These are phyloP conservation scores for Sus cebifrons DNA, from an alignment of 2,797 vertebrate genomes.

Conservation along the genomic window DNA sequence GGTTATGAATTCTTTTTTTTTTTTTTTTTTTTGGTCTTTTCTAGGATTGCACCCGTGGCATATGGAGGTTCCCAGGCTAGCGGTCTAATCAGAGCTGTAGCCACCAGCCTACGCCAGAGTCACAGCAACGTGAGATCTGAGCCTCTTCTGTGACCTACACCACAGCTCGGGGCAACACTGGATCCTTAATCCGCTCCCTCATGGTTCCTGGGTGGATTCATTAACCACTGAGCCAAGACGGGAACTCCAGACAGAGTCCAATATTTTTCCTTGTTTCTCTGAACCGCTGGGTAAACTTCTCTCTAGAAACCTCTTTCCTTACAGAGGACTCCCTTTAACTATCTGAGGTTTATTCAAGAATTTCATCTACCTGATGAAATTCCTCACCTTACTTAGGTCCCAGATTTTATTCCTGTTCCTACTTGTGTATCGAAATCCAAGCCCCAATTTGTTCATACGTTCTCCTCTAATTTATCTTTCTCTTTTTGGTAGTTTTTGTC, in stretches of 20 bases:
- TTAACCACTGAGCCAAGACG: too few relatives aligned
- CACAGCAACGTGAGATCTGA: too few relatives aligned
- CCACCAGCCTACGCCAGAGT: too few relatives aligned
- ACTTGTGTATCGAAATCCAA: not conserved
- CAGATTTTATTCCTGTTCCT: not conserved
- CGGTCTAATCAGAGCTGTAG: too few relatives aligned
- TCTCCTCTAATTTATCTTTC: not conserved
- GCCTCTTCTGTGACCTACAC: too few relatives aligned
- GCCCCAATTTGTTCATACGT: not conserved
- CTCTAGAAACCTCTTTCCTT: not conserved
- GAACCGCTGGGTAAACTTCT: not conserved
- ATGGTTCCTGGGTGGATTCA: too few relatives aligned
- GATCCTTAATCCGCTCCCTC: too few relatives aligned
- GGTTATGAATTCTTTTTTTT: not conserved
- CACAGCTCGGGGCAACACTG: too few relatives aligned
- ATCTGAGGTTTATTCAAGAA: not conserved
- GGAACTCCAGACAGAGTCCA: not conserved
- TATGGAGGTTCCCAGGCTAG: too few relatives aligned
- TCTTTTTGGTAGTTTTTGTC: not conserved
- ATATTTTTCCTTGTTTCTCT: not conserved
- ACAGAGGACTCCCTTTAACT: not conserved
- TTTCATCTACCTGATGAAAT: not conserved
- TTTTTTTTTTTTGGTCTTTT: not conserved
- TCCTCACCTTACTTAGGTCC: not conserved
- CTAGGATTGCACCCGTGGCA: too few relatives aligned